Percentiles rank a stretch among this genome's conserved stretches.
phyloP scores from a whole-genome alignment of 2,113 vertebrate species.

The Coptodon rendalli region DNA sequence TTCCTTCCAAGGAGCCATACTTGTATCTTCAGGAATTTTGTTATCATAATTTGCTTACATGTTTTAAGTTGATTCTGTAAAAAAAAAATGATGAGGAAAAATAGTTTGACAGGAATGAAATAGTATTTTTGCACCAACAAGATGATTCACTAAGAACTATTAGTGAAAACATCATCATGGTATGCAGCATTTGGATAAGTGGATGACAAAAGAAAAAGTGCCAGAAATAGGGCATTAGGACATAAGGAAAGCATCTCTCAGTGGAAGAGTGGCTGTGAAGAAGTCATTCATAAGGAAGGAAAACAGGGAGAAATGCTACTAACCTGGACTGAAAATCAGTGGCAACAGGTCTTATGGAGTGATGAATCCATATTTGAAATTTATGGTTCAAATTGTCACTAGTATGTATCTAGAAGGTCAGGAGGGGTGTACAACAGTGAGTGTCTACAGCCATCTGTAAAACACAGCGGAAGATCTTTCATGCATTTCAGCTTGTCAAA shows the following conservation, averaged over 20 bases:
- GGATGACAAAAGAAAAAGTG: background rate
- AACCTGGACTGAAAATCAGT: background rate
- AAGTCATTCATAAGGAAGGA: background rate
- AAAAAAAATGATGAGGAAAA: background rate
- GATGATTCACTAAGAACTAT: background rate
- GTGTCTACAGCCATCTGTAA: background rate
- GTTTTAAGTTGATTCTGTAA: background rate
- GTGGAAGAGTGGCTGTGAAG: background rate
- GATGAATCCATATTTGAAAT: background rate
- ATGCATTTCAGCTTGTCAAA: background rate
- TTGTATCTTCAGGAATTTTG: background rate
- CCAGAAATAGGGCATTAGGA: background rate
- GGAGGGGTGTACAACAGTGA: background rate
- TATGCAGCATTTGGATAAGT: background rate
- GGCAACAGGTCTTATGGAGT: background rate
- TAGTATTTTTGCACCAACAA: background rate
- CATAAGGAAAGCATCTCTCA: background rate
- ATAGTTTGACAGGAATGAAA: background rate
- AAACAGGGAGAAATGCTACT: background rate
- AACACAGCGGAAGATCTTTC: background rate
- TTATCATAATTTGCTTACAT: background rate
- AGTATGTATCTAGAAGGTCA: background rate
- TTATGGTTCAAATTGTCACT: background rate
- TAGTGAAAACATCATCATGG: background rate
- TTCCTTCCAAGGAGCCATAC: background rate